These are phyloP conservation scores for Jacana jacana DNA, from an alignment of 2,113 vertebrate genomes.

Conservation along the genomic window DNA sequence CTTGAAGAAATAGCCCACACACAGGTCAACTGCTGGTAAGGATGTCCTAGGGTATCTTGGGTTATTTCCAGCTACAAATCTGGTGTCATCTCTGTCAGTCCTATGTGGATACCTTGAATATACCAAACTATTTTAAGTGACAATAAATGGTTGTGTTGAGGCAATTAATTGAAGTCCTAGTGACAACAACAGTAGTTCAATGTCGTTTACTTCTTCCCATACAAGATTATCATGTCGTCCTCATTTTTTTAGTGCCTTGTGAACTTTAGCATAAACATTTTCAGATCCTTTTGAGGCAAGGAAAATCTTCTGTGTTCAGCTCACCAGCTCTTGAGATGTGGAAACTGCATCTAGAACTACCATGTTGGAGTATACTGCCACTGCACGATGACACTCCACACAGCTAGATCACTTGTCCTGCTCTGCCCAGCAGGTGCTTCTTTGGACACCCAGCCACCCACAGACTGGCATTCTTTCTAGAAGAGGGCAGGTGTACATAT, in stretches of 20 bases:
- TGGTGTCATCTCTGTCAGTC: background rate
- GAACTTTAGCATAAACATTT: background rate
- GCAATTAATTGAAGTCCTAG: background rate
- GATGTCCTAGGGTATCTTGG: background rate
- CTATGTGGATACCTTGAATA: background rate
- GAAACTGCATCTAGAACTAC: background rate
- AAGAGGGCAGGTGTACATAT: background rate
- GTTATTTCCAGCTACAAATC: background rate
- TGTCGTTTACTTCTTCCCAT: background rate
- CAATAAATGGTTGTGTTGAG: background rate
- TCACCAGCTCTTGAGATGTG: background rate
- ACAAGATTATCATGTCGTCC: background rate
- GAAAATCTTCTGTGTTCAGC: background rate
- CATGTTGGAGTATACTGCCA: background rate
- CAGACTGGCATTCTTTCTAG: background rate
- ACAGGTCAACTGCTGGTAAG: background rate
- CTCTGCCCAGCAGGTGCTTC: accelerated
- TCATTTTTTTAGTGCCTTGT: background rate
- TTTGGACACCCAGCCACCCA: background rate
- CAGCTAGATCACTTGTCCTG: background rate
- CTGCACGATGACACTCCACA: accelerated
- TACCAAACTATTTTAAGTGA: background rate
- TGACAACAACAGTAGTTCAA: background rate
- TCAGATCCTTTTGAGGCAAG: background rate
- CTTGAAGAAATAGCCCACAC: background rate